A percentile compares a stretch with the other conserved stretches of the same genome.
Conservation (phyloP, 2,888 invertebrate genomes). For the Paralinhomoeus sp. region DNA sequence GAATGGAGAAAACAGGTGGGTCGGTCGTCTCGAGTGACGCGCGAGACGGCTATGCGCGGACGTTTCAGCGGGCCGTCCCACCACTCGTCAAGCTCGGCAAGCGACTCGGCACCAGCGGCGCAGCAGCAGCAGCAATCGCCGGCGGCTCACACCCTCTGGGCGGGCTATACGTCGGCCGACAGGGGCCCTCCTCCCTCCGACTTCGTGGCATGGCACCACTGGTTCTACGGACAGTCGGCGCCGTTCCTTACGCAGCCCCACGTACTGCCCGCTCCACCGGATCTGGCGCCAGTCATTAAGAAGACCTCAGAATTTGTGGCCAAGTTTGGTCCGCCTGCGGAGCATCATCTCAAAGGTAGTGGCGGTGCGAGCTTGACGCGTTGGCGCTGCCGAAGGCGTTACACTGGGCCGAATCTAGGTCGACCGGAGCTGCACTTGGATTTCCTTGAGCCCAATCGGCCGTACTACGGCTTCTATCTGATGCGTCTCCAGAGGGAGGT, state of each 20-base stretch:
- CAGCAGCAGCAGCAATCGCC: background rate
- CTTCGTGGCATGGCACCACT: conserved; percentile 9
- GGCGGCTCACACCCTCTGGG: conserved; percentile 5
- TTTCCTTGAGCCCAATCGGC: conserved; percentile 53
- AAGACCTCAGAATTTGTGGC: conserved; percentile 90
- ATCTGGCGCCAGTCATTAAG: conserved; percentile 63
- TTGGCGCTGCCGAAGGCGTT: background rate
- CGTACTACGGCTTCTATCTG: conserved; percentile 55
- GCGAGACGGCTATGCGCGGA: too few species aligned
- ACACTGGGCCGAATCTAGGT: background rate
- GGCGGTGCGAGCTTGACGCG: background rate
- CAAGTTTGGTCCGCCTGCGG: conserved; percentile 78
- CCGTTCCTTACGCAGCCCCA: conserved; percentile 5
- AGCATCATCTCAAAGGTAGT: conserved; percentile 34
- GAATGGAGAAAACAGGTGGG: too few species aligned
- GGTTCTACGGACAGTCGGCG: conserved; percentile 4
- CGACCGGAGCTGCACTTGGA: conserved; percentile 51
- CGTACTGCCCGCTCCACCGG: conserved; percentile 44
- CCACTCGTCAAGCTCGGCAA: too few species aligned
- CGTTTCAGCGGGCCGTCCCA: too few species aligned
- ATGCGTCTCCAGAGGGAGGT: conserved; percentile 7
- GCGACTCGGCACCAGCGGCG: too few species aligned
- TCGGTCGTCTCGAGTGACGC: too few species aligned
- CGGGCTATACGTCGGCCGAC: conserved; percentile 9
- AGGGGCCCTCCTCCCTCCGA: conserved; percentile 5